A percentile compares a stretch with the other conserved stretches of the same genome.
These are phyloP conservation scores for Dendrocopos noguchii DNA, from an alignment of 2,113 vertebrate species.

Conservation along the genomic window DNA sequence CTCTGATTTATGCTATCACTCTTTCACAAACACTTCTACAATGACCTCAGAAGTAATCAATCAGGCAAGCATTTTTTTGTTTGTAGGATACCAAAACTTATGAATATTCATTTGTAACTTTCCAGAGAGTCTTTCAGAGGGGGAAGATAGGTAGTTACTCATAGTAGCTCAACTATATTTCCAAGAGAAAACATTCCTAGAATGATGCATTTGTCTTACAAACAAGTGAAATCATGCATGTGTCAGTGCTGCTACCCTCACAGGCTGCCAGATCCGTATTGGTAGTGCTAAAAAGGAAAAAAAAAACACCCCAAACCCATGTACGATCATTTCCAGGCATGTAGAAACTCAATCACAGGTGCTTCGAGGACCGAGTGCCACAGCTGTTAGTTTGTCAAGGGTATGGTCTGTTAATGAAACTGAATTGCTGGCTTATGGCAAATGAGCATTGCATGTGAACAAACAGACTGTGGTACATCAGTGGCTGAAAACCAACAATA, in stretches of 20 bases:
- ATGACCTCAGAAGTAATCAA: neutral
- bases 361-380: neutral
- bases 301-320: neutral
- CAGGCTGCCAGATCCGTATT: neutral
- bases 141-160: neutral
- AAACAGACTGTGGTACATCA: neutral
- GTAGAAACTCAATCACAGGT: conserved; percentile 25
- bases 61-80: neutral
- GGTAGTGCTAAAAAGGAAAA: conserved; percentile 15
- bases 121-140: neutral
- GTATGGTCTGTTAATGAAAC: conserved; percentile 35
- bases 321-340: neutral
- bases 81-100: neutral
- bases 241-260: neutral
- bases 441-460: conserved; percentile 1
- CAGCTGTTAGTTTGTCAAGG: conserved; percentile 26
- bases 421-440: conserved; percentile 18
- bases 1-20: neutral
- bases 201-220: neutral
- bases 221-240: neutral
- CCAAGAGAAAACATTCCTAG: neutral
- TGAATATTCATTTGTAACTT: neutral
- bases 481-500: conserved; percentile 9
- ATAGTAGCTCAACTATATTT: neutral
- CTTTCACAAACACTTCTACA: neutral